phyloP scores from a whole-genome alignment of 1,140 invertebrate species.

The Listronotus oregonensis region DNA sequence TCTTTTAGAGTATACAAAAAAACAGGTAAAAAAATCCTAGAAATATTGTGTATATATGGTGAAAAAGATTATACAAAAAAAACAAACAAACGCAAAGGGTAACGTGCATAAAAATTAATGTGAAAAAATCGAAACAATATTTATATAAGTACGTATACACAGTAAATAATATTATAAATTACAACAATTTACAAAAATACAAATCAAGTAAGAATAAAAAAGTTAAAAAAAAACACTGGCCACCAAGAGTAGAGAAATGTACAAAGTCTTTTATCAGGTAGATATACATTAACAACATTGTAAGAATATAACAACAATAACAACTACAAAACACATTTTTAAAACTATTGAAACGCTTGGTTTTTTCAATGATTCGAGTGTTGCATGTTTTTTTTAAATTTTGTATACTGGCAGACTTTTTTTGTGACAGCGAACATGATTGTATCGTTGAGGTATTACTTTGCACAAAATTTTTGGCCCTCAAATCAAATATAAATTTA shows the following conservation, averaged over 20 bases:
- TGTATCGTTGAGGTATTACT: too few species aligned
- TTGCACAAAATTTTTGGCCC: too few species aligned
- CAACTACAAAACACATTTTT: slow-evolving; percentile 20
- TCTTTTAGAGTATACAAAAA: slow-evolving; percentile 17
- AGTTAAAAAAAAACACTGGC: slow-evolving; percentile 25
- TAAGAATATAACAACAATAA: slow-evolving; percentile 34
- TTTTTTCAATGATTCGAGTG: too few species aligned
- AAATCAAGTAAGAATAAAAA: slow-evolving; percentile 4
- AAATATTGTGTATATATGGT: slow-evolving; percentile 21
- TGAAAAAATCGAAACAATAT: slow-evolving; percentile 33
- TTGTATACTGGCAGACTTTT: too few species aligned
- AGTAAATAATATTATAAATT: slow-evolving; percentile 11
- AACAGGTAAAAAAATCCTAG: slow-evolving; percentile 12
- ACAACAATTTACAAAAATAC: slow-evolving; percentile 6
- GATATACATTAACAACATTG: slow-evolving; percentile 28
- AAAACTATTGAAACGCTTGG: too few species aligned
- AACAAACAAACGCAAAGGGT: slow-evolving; percentile 35
- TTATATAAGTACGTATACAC: slow-evolving; percentile 37
- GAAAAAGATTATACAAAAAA: slow-evolving; percentile 22
- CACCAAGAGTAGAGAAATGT: slow-evolving; percentile 25
- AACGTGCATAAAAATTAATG: slow-evolving; percentile 34
- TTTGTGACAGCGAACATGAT: too few species aligned
- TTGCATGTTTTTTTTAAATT: too few species aligned
- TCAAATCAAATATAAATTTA: too few species aligned
- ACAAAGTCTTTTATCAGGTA: slow-evolving; percentile 18